Evolutionary conservation across 2,113 vertebrate species (phyloP).

Genomic region (Stigmatopora argus): DNA sequence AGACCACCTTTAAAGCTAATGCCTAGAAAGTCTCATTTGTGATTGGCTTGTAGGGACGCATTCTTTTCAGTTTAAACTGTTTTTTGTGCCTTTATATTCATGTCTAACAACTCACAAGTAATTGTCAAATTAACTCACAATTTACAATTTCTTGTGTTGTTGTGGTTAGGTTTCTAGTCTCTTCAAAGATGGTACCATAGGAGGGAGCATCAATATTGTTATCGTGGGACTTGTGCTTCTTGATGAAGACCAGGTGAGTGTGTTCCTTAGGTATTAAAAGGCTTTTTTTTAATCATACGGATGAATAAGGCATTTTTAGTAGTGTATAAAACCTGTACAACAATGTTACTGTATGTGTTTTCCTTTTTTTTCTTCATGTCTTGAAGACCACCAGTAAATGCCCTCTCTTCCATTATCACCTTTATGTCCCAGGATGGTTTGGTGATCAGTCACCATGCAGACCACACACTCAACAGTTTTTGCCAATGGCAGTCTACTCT

Average conservation of each 20-base stretch:
- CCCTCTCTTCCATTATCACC: conserved; percentile 8
- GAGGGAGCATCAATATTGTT: conserved; percentile 84
- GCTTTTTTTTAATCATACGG: too few species aligned
- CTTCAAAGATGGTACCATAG: conserved; percentile 87
- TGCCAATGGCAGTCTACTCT: conserved; percentile 88
- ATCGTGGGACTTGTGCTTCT: conserved; percentile 83
- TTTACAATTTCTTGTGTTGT: conserved; percentile 2
- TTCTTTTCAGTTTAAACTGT: neutral
- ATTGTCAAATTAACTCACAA: neutral
- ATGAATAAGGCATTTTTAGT: too few species aligned
- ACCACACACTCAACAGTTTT: conserved; percentile 86
- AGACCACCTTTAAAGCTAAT: conserved; percentile 4
- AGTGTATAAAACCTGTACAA: too few species aligned
- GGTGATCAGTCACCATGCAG: conserved; percentile 85
- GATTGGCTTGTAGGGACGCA: neutral
- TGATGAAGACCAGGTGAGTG: conserved; percentile 81
- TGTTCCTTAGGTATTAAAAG: too few species aligned
- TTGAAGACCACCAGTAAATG: neutral
- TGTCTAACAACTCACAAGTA: neutral
- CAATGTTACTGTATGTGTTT: neutral
- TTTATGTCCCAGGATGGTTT: conserved; percentile 74
- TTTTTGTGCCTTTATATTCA: neutral
- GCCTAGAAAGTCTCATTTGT: neutral
- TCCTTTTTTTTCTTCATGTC: neutral
- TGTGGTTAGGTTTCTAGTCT: conserved; percentile 78